Evolutionary conservation across 2,113 vertebrate genomes (phyloP).

Genomic region (Cephalopholis sonnerati): DNA sequence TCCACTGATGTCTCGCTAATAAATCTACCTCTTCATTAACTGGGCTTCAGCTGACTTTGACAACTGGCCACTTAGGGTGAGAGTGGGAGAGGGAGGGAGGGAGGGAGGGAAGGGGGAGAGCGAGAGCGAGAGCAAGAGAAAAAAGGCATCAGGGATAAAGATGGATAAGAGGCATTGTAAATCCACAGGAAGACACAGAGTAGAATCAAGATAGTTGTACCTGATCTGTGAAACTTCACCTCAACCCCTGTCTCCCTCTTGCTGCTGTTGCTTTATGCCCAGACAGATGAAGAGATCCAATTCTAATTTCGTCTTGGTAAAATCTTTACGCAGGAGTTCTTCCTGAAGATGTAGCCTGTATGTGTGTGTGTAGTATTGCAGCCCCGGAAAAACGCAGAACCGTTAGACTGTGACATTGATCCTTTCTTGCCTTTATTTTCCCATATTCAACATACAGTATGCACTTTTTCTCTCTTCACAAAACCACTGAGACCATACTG

Average conservation of each 20-base stretch:
- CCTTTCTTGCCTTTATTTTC: constrained; percentile 1
- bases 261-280: constrained; percentile 18
- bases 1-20: constrained; percentile 63
- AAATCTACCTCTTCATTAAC: constrained; percentile 81
- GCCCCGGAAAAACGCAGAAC: constrained; percentile 18
- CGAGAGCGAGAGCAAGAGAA: background rate
- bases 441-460: background rate
- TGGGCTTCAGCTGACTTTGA: constrained; percentile 79
- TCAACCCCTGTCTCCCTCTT: constrained; percentile 18
- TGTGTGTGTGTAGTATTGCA: constrained; percentile 27
- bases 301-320: constrained; percentile 13
- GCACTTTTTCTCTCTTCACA: background rate
- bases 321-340: constrained; percentile 31
- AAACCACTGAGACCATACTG: background rate
- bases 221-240: constrained; percentile 59
- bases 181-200: constrained; percentile 42
- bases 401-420: constrained; percentile 30
- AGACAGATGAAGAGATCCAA: constrained; percentile 13
- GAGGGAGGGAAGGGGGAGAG: background rate
- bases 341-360: constrained; percentile 22
- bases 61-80: constrained; percentile 73
- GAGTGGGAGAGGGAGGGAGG: constrained; percentile 17
- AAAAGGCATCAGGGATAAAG: constrained; percentile 20
- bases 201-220: constrained; percentile 41
- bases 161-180: constrained; percentile 32